Evolutionary conservation across 2,888 invertebrate genomes (phyloP), one percentile per base, ranked within the genome.

Genomic region (Parasteatoda lunata): DNA sequence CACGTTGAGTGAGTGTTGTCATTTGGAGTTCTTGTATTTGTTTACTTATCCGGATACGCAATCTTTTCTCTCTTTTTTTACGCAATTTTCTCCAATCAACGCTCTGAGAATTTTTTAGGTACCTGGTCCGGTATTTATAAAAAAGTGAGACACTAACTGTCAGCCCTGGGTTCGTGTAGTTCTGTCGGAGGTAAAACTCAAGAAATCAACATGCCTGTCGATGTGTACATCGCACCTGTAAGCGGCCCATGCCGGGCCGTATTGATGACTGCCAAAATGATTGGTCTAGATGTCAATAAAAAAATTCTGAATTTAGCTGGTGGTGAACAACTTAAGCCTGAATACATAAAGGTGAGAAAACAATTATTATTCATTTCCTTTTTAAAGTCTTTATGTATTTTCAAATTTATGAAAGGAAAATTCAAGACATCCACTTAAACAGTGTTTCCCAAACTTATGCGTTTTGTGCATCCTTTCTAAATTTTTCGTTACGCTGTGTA

Each of bases 241-340:
- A 88, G 88, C 64, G 88, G 95, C 45, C 95, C 95, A 0, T 94
- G 94, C 92, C 92, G 95, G 81, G 93, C 94, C 11, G 94, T 95
- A 76, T 92, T 95, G 90, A 92, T 95, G 91, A 92, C 94, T 4
- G 94, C 95, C 3, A 94, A 93, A 90, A 94, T 94, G n/a, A 92
- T 95, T 13, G 95, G 95, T 89, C 91, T 95, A 48, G 94, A 94
- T 91, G 92, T 95, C 64, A 95, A 95, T 92, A 92, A 94, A 49
- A 95, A 95, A 91, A 91, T 93, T 15, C 92, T 94, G 5, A 94
- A 95, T 90, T 91, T 95, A 0, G 91, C 93, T 88, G 93, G 93
- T 52, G 94, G 94, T 0, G 95, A 95, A 72, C 94, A 95, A 77
- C 91, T 94, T 91, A 94, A 93, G 81, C 94, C 95, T 0, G 95